Conservation (phyloP, 2,888 invertebrate genomes). For the Bimastos eiseni region DNA sequence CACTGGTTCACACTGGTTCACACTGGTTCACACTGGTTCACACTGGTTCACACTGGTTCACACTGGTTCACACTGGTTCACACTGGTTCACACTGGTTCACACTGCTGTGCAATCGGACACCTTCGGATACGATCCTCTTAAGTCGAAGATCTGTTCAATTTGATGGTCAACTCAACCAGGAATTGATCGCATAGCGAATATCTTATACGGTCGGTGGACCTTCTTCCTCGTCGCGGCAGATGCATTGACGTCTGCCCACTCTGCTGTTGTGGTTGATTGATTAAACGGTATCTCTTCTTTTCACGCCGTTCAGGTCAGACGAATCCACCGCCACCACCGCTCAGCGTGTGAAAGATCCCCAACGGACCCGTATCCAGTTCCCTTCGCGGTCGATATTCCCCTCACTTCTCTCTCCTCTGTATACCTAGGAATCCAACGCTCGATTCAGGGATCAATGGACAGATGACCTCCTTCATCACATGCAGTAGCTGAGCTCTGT, state of each 20-base stretch:
- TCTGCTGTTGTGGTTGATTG: background rate
- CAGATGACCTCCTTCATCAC: background rate
- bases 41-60: background rate
- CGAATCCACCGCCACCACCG: background rate
- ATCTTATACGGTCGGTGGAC: background rate
- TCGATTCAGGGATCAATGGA: background rate
- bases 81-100: background rate
- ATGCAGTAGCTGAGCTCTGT: background rate
- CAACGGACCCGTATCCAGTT: background rate
- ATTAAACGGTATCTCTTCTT: conserved; percentile 13
- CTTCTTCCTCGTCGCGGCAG: background rate
- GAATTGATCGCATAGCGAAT: background rate
- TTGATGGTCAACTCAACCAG: background rate
- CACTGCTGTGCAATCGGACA: background rate
- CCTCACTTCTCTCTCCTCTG: background rate
- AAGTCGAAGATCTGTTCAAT: background rate
- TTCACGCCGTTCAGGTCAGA: background rate
- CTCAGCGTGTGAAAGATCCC: background rate
- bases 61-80: background rate
- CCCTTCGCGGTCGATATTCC: background rate
- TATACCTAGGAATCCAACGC: background rate
- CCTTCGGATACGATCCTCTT: background rate
- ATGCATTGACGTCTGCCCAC: background rate
- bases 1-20: background rate
- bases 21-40: background rate